Conservation (phyloP, 2,113 vertebrate genomes). For the Sceloporus tristichus region DNA sequence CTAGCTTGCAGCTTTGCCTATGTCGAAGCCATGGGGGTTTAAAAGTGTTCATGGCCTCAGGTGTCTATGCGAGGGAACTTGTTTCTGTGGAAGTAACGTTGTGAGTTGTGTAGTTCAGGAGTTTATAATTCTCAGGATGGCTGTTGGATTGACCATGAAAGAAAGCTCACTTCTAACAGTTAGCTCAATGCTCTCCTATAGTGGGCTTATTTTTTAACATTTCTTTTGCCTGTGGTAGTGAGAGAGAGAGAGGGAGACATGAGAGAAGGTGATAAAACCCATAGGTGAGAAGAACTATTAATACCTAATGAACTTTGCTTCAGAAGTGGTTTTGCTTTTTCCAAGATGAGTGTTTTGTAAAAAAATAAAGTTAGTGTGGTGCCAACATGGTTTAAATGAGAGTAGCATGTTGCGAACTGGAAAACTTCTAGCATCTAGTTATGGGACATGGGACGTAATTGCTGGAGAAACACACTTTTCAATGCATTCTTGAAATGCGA, state of each 20-base stretch:
- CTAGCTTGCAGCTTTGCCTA: not conserved
- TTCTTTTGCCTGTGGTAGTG: not conserved
- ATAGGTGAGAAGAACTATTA: not conserved
- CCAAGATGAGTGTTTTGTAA: not conserved
- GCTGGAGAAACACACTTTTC: not conserved
- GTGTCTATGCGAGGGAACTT: not conserved
- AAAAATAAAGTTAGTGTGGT: not conserved
- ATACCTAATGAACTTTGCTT: not conserved
- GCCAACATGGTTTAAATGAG: not conserved
- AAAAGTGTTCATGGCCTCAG: conserved; percentile 12
- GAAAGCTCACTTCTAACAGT: not conserved
- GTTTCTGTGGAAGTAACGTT: not conserved
- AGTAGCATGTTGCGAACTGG: not conserved
- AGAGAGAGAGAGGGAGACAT: too few relatives aligned
- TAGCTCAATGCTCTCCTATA: not conserved
- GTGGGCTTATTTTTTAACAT: not conserved
- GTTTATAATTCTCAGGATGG: not conserved
- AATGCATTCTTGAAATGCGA: not conserved
- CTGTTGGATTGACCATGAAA: not conserved
- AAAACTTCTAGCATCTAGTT: not conserved
- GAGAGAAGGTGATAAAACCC: not conserved
- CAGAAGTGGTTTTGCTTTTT: not conserved
- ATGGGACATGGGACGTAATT: not conserved
- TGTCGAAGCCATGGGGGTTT: not conserved
- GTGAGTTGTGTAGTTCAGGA: not conserved